Evolutionary conservation across 2,888 invertebrate genomes (phyloP), one percentile per base, ranked within the genome.

Genomic region (Dynastes grantii): DNA sequence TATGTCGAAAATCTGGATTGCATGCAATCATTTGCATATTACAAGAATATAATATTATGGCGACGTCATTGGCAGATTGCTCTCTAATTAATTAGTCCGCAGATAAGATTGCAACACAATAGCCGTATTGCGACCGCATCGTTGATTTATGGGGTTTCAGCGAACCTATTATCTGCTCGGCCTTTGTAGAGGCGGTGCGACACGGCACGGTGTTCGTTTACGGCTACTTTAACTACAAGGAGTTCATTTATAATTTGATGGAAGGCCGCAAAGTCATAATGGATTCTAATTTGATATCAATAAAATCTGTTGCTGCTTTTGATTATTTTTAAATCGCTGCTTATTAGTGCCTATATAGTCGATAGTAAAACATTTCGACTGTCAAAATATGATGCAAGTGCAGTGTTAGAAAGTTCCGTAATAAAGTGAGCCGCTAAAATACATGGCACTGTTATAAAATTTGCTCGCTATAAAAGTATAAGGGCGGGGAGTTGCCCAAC

Each of bases 81-180:
- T 79, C 75, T 76, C 64, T 81, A 78, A 81, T 79, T 81, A 81
- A 81, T 81, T 81, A 79, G 78, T 40, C 71, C 71, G 75, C 65
- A 80, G 80, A 80, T 80, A 78, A 76, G 76, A 78, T 78, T 77
- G 80, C 80, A 78, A 78, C 75, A 80, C 80, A 80, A 80, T 80
- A 78, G 78, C 58, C 68, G 80, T 80, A 78, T 76, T 40, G 55
- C 77, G 51, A 65, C 65, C 76, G 53, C 64, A 63, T 70, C 61
- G 71, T 64, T 80, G 80, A 80, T 76, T 80, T 78, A 80, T 76
- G 55, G 63, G 53, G 75, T 75, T 58, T 65, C 78, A 55, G 58
- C 67, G 67, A 78, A 68, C 65, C 76, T 65, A 78, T 78, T 78
- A 78, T 78, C 78, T n/a, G 65, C 29, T 53, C 37, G 37, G 37